Percentiles rank a stretch among this genome's conserved stretches.
Evolutionary conservation across 2,888 invertebrate genomes (phyloP).

Genomic region (Cheilosia variabilis): DNA sequence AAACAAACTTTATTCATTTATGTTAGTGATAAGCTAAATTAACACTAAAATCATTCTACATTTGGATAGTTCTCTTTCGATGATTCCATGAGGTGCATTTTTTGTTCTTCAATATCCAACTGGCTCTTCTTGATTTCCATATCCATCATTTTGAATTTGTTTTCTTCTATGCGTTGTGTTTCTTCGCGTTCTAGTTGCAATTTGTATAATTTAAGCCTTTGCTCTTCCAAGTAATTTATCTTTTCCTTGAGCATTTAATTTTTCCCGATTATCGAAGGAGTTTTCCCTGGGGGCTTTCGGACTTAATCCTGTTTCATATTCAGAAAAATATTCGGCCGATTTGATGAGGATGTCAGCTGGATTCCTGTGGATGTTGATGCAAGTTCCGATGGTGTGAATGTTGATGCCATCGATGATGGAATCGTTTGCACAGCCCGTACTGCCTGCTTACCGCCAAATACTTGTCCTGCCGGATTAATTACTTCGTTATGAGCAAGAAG

Average conservation of each 20-base stretch:
- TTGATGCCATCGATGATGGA: too few relatives aligned
- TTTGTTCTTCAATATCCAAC: conserved; percentile 9
- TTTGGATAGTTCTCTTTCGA: neutral
- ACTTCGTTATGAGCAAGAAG: too few relatives aligned
- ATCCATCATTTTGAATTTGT: conserved; percentile 15
- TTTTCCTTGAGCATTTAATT: neutral
- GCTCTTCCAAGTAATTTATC: neutral
- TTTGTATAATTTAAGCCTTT: neutral
- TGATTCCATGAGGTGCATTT: neutral
- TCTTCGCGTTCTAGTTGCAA: conserved; percentile 3
- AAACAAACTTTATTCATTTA: too few relatives aligned
- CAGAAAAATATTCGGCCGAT: conserved; percentile 4
- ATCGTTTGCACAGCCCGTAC: too few relatives aligned
- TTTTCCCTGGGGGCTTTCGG: neutral
- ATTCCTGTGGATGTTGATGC: too few relatives aligned
- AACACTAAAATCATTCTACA: neutral
- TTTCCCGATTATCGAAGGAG: neutral
- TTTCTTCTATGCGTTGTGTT: neutral
- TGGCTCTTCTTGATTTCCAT: conserved; percentile 7
- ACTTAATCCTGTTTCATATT: conserved; percentile 1
- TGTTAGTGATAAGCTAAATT: too few relatives aligned
- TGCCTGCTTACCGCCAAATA: too few relatives aligned
- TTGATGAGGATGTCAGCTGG: too few relatives aligned
- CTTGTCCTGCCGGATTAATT: too few relatives aligned
- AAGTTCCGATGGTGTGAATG: too few relatives aligned